Conservation (phyloP, 2,113 vertebrate species). For the Pogonocichla stellata region DNA sequence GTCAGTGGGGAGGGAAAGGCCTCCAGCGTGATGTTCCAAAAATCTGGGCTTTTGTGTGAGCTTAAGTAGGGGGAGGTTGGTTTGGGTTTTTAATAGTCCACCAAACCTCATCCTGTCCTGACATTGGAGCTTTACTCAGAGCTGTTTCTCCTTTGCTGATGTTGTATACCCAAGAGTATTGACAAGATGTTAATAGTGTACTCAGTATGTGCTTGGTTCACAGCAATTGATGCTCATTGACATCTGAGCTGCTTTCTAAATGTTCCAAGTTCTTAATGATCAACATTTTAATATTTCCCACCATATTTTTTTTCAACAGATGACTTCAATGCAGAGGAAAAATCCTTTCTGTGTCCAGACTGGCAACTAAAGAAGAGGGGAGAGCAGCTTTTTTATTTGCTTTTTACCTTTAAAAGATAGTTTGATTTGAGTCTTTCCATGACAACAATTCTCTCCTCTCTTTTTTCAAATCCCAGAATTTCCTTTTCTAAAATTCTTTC, state of each 20-base stretch:
- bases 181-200: background rate
- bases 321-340: background rate
- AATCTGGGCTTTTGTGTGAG: slow-evolving; percentile 15
- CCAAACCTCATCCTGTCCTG: slow-evolving; percentile 19
- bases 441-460: background rate
- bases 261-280: background rate
- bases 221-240: background rate
- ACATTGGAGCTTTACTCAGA: background rate
- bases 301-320: background rate
- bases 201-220: background rate
- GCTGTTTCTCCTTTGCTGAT: slow-evolving; percentile 2
- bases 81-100: slow-evolving; percentile 5
- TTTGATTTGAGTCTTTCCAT: background rate
- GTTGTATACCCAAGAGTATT: background rate
- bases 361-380: background rate
- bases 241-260: background rate
- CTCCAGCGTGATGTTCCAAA: background rate
- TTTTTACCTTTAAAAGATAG: background rate
- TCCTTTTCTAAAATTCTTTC: background rate
- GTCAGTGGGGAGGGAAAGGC: background rate
- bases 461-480: background rate
- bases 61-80: background rate
- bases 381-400: background rate
- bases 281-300: background rate
- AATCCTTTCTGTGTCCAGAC: background rate